Conservation (phyloP, 2,888 invertebrate genomes). For the Anaspis maculata region DNA sequence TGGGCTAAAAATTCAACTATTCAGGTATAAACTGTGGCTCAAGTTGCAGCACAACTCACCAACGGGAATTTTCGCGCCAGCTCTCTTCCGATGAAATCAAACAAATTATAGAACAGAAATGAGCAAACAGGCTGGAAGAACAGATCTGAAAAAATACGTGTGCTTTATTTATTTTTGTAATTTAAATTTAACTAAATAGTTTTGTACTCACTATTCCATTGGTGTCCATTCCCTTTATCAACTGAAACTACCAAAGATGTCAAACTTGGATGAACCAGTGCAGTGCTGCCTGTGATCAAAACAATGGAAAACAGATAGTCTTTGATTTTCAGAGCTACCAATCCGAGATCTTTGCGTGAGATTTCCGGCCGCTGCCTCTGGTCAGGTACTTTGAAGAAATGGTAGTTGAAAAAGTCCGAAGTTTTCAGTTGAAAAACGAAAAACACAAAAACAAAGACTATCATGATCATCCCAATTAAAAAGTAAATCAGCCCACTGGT, state of each 20-base stretch:
- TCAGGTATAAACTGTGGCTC: background rate
- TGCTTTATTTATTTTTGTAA: too few species aligned
- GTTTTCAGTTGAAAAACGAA: conserved; percentile 14
- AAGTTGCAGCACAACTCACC: conserved; percentile 13
- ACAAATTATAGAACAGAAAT: conserved; percentile 19
- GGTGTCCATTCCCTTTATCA: conserved; percentile 8
- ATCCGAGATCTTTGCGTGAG: conserved; percentile 1
- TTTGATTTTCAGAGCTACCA: conserved; percentile 5
- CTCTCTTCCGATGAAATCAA: conserved; percentile 25
- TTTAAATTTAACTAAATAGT: too few species aligned
- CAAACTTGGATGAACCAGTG: conserved; percentile 24
- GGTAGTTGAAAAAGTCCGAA: conserved; percentile 24
- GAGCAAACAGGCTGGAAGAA: conserved; percentile 26
- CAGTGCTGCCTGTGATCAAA: conserved; percentile 20
- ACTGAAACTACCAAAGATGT: conserved; percentile 19
- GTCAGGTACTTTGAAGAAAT: conserved; percentile 19
- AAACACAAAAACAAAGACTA: conserved; percentile 11
- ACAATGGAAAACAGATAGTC: conserved; percentile 17
- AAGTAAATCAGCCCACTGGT: conserved; percentile 17
- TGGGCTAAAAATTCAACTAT: conserved; percentile 49
- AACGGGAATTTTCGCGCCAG: conserved; percentile 20
- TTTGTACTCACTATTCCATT: conserved; percentile 27
- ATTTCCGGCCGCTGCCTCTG: conserved; percentile 4
- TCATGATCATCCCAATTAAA: conserved; percentile 11
- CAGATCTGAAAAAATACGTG: conserved; percentile 19